Conservation (phyloP, 1,140 invertebrate genomes). For the Listronotus oregonensis region DNA sequence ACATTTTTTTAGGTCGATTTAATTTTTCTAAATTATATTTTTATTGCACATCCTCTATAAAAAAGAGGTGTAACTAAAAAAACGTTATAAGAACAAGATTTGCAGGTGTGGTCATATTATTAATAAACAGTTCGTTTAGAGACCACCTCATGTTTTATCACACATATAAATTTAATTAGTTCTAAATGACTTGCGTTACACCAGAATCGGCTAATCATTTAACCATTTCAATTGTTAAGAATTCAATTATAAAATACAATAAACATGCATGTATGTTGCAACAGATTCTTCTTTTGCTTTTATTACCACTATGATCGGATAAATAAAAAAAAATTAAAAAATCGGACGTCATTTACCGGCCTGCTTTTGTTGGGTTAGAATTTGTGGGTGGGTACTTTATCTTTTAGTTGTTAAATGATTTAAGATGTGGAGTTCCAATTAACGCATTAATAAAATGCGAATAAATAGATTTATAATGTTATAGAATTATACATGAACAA, state of each 20-base stretch:
- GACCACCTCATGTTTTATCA: constrained; percentile 45
- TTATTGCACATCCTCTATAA: no score
- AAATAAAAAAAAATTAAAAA: constrained; percentile 20
- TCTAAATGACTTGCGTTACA: constrained; percentile 50
- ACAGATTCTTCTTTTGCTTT: constrained; percentile 26
- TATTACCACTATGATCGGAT: constrained; percentile 16
- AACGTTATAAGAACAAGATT: no score
- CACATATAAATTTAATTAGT: constrained; percentile 52
- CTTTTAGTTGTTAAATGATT: no score
- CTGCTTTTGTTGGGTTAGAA: constrained; percentile 17
- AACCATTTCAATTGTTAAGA: constrained; percentile 46
- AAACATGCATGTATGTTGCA: constrained; percentile 46
- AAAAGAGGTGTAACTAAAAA: no score
- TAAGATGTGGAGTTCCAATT: no score
- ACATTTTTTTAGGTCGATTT: no score
- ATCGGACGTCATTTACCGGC: constrained; percentile 13
- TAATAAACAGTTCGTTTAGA: constrained; percentile 25
- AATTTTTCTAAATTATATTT: no score
- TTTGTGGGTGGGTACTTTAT: constrained; percentile 4
- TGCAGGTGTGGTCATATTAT: constrained; percentile 33
- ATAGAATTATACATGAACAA: no score
- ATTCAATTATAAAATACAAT: constrained; percentile 52
- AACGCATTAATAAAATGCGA: no score
- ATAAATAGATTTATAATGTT: no score
- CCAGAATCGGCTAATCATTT: constrained; percentile 45